phyloP scores from a whole-genome alignment of 2,113 vertebrate species.

The Guaruba guarouba region DNA sequence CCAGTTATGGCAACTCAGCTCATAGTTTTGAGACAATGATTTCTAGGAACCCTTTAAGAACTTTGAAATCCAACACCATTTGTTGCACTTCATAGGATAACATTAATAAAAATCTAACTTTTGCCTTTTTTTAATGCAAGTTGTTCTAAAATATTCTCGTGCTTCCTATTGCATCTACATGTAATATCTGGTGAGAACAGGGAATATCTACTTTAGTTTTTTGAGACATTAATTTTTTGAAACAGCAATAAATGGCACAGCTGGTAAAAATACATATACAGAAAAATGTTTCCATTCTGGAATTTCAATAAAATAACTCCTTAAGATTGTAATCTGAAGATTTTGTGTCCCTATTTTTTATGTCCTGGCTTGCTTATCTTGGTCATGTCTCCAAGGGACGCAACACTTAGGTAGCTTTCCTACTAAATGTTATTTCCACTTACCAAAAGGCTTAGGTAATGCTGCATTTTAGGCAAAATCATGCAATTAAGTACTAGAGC shows the following conservation, averaged over 20 bases:
- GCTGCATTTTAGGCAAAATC: neutral
- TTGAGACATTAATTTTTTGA: neutral
- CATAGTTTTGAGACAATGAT: neutral
- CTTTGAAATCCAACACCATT: neutral
- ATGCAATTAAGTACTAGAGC: accelerated
- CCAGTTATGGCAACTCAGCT: neutral
- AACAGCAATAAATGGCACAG: neutral
- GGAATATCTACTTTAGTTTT: neutral
- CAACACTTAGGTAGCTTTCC: neutral
- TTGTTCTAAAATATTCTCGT: neutral
- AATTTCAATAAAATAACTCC: neutral
- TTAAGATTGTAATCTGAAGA: neutral
- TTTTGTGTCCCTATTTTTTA: neutral
- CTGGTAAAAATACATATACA: neutral
- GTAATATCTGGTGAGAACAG: neutral
- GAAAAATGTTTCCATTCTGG: neutral
- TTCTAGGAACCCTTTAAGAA: neutral
- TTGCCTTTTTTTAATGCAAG: neutral
- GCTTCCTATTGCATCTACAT: neutral
- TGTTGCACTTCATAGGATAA: neutral
- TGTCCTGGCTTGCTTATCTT: neutral
- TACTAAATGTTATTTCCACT: accelerated
- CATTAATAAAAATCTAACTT: neutral
- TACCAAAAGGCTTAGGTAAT: neutral
- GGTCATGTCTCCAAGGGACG: accelerated